These are phyloP conservation scores for Plecotus auritus DNA, from an alignment of 2,113 vertebrate genomes.

Conservation along the genomic window DNA sequence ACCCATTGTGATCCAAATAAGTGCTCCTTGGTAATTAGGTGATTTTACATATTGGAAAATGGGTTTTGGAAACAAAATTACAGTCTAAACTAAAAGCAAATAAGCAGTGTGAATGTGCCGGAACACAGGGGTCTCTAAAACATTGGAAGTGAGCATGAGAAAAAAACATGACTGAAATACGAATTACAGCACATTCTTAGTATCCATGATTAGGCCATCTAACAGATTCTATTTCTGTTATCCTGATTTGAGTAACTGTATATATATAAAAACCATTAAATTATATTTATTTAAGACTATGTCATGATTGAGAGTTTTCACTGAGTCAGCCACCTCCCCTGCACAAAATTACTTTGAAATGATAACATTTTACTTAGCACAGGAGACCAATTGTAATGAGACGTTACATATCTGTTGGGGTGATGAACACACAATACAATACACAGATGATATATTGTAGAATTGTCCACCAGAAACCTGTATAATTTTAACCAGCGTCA, in stretches of 20 bases:
- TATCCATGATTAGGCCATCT: neutral
- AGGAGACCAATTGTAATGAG: neutral
- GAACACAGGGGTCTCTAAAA: neutral
- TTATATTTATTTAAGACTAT: neutral
- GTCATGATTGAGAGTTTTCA: neutral
- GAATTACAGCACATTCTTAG: neutral
- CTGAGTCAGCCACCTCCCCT: neutral
- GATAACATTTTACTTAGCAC: neutral
- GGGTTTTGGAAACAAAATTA: conserved; percentile 12
- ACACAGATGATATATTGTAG: neutral
- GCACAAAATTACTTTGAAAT: neutral
- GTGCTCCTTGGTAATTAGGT: neutral
- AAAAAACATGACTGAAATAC: neutral
- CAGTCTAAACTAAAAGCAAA: neutral
- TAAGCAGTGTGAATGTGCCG: neutral
- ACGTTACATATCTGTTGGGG: neutral
- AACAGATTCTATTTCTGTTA: neutral
- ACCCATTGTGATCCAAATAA: neutral
- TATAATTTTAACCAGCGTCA: neutral
- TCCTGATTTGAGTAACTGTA: neutral
- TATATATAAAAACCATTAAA: neutral
- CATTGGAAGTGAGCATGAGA: neutral
- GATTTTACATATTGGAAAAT: neutral
- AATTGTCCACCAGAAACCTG: neutral
- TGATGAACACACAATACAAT: neutral